Percentiles rank a stretch among this genome's conserved stretches.
Evolutionary conservation across 1,140 invertebrate species (phyloP).

Genomic region (Kradibia gibbosae): DNA sequence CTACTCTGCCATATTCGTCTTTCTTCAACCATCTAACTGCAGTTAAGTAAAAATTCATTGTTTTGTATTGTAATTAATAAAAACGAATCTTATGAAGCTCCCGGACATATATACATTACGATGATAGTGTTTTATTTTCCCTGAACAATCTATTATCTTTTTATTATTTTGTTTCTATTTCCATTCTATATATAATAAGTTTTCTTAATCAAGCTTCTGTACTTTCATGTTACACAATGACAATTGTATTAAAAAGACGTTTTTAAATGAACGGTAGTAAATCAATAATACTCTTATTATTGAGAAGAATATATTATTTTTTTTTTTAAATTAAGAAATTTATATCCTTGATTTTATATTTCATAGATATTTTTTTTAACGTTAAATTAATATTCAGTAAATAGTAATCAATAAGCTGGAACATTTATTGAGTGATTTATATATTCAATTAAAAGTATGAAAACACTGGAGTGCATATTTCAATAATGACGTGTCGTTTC

Average conservation of each 20-base stretch:
- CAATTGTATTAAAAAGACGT: neutral
- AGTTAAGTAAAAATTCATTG: neutral
- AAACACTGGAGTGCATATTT: neutral
- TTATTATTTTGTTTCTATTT: neutral
- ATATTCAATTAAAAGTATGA: neutral
- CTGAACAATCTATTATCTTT: neutral
- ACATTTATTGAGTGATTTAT: neutral
- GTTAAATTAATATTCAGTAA: neutral
- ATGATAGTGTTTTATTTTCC: neutral
- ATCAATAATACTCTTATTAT: neutral
- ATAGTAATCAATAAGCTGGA: neutral
- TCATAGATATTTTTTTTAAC: too few species aligned
- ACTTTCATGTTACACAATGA: neutral
- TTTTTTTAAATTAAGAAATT: too few species aligned
- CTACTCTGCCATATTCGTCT: neutral
- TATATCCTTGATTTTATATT: too few species aligned
- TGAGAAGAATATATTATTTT: too few species aligned
- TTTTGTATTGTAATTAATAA: neutral
- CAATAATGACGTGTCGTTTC: neutral
- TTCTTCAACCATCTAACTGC: neutral
- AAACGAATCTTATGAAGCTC: neutral
- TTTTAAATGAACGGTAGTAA: constrained; percentile 1
- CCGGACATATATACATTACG: neutral
- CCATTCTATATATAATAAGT: neutral
- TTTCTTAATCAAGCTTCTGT: neutral